Conservation (phyloP, 2,113 vertebrate species). For the Lampris megalopsis region DNA sequence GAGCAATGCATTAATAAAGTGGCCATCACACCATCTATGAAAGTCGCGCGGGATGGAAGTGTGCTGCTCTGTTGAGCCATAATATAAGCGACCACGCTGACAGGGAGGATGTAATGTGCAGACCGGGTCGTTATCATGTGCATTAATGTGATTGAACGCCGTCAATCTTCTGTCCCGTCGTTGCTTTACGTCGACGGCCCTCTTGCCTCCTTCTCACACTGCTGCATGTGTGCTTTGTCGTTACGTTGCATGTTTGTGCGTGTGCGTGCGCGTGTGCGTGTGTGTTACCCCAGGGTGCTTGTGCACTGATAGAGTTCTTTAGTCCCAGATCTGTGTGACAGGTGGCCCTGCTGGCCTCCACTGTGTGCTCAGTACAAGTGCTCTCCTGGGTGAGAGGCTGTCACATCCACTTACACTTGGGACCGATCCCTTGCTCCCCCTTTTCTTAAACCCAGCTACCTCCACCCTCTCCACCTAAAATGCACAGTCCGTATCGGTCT, state of each 20-base stretch:
- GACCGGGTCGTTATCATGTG: conserved; percentile 51
- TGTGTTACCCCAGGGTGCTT: conserved; percentile 48
- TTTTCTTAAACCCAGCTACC: conserved; percentile 48
- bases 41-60: conserved; percentile 50
- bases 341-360: conserved; percentile 74
- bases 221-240: conserved; percentile 9
- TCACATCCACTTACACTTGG: conserved; percentile 78
- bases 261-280: conserved; percentile 6
- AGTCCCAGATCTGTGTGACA: conserved; percentile 77
- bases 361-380: conserved; percentile 72
- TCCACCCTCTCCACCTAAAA: conserved; percentile 42
- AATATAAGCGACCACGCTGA: conserved; percentile 19
- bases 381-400: conserved; percentile 79
- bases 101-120: conserved; percentile 34
- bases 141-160: conserved; percentile 41
- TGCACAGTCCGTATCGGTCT: too few species aligned
- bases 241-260: not conserved
- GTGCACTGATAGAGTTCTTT: conserved; percentile 75
- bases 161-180: conserved; percentile 40
- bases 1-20: conserved; percentile 26
- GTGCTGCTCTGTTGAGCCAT: conserved; percentile 33
- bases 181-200: conserved; percentile 44
- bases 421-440: conserved; percentile 52
- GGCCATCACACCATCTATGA: conserved; percentile 19
- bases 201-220: conserved; percentile 28